phyloP scores from a whole-genome alignment of 2,888 invertebrate species.

The Ypsolopha scabrella region DNA sequence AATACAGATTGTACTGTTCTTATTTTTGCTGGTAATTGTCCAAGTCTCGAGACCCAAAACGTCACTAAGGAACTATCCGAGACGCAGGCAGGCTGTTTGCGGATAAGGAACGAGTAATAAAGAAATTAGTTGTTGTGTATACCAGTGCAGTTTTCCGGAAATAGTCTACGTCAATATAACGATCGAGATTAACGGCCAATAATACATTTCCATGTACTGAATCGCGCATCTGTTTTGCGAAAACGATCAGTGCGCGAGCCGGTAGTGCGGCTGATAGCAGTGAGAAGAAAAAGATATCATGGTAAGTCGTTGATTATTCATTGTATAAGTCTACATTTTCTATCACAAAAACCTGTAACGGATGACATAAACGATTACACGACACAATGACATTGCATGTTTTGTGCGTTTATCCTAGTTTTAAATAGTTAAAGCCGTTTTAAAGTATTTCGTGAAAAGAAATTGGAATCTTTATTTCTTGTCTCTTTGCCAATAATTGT shows the following conservation, averaged over 20 bases:
- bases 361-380: too few species aligned
- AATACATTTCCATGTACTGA: conserved; percentile 13
- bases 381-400: too few species aligned
- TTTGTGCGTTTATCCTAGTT: background rate
- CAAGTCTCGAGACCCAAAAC: conserved; percentile 32
- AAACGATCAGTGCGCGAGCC: background rate
- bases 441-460: conserved; percentile 9
- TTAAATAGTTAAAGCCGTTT: background rate
- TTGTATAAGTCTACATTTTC: background rate
- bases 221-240: background rate
- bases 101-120: conserved; percentile 47
- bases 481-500: conserved; percentile 50
- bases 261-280: background rate
- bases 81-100: conserved; percentile 25
- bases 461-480: conserved; percentile 45
- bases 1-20: conserved; percentile 49
- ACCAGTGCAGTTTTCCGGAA: conserved; percentile 41
- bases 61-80: conserved; percentile 37
- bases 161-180: conserved; percentile 42
- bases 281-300: background rate
- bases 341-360: background rate
- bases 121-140: conserved; percentile 44
- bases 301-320: background rate
- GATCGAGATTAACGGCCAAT: conserved; percentile 20
- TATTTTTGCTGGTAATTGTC: conserved; percentile 64